Evolutionary conservation across 2,113 vertebrate species (phyloP).

Genomic region (Oostethus manadensis): DNA sequence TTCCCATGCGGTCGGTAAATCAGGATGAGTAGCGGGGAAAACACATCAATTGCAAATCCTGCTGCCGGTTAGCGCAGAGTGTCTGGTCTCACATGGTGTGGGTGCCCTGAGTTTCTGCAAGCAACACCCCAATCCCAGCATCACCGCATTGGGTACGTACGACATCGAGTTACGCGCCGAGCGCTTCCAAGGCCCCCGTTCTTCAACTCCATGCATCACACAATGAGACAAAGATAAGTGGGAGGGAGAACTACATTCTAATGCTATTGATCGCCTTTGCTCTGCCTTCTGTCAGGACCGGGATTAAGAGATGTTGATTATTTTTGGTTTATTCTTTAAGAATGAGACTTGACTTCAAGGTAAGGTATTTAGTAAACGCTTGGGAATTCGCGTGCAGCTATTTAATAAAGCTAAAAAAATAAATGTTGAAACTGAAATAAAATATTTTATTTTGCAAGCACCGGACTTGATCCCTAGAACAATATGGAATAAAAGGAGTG

Average conservation of each 20-base stretch:
- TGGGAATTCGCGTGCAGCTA: conserved; percentile 43
- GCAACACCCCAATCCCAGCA: conserved; percentile 14
- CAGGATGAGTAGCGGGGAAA: conserved; percentile 37
- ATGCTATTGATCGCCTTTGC: conserved; percentile 59
- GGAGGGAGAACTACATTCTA: conserved; percentile 44
- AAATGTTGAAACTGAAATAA: too few relatives aligned
- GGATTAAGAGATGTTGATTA: conserved; percentile 62
- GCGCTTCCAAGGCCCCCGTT: conserved; percentile 21
- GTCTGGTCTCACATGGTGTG: conserved; percentile 9
- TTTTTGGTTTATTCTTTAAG: conserved; percentile 40
- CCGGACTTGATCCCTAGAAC: too few relatives aligned
- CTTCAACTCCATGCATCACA: conserved; percentile 26
- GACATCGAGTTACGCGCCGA: conserved; percentile 27
- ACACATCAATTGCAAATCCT: conserved; percentile 33
- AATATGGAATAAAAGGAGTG: too few relatives aligned
- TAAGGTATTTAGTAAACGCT: conserved; percentile 32
- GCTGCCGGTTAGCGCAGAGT: conserved; percentile 23
- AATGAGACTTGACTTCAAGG: conserved; percentile 29
- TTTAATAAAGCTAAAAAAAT: too few relatives aligned
- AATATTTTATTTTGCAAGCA: not conserved
- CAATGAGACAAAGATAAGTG: conserved; percentile 50
- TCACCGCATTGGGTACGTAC: conserved; percentile 28
- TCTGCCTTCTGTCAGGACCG: conserved; percentile 37
- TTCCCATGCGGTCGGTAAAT: conserved; percentile 43
- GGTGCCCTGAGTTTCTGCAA: conserved; percentile 9